phyloP scores from a whole-genome alignment of 1,140 invertebrate species.

The Arion vulgaris region DNA sequence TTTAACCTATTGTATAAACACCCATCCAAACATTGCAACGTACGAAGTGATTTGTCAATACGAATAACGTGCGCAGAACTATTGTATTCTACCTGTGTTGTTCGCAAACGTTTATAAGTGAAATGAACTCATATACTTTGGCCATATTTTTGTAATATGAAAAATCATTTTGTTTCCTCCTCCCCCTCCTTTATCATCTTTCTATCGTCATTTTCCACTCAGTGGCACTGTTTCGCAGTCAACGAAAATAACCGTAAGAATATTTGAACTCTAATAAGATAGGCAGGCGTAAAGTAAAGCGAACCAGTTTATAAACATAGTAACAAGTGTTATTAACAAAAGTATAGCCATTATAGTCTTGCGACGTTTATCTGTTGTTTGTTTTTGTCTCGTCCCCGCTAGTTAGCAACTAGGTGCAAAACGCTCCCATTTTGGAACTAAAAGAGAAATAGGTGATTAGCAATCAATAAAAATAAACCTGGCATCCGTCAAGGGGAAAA shows the following conservation, averaged over 20 bases:
- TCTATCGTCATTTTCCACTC: background rate
- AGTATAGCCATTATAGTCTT: background rate
- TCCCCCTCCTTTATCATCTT: too few relatives aligned
- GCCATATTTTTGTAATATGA: too few relatives aligned
- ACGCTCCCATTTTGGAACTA: background rate
- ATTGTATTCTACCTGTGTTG: background rate
- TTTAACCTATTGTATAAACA: background rate
- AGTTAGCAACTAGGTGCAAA: background rate
- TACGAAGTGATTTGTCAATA: background rate
- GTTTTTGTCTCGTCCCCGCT: background rate
- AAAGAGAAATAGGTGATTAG: background rate
- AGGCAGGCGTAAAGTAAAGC: background rate
- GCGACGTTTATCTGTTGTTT: background rate
- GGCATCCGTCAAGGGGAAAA: background rate
- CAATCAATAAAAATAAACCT: conserved; percentile 7
- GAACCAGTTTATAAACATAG: background rate
- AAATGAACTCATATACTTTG: too few relatives aligned
- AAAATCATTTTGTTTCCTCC: too few relatives aligned
- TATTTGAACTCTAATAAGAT: background rate
- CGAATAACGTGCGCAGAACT: background rate
- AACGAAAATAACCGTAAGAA: background rate
- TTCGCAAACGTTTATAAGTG: background rate
- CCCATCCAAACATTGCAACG: background rate
- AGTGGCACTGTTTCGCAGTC: background rate
- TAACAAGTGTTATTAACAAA: conserved; percentile 3